These are phyloP conservation scores for Daptonema setosum DNA, from an alignment of 2,888 invertebrate genomes.

Conservation along the genomic window DNA sequence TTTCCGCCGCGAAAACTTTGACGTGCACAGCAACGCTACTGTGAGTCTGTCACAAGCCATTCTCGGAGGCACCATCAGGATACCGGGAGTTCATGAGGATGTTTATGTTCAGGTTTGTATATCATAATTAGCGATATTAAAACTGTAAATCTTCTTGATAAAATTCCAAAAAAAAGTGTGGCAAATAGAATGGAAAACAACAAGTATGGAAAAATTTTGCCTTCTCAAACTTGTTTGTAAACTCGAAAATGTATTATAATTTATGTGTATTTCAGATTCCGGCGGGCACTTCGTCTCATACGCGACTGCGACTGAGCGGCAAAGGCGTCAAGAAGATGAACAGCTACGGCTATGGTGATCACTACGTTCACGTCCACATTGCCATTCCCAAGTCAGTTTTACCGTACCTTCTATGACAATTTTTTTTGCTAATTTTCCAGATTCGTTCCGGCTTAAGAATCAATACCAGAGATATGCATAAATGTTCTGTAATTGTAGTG, in stretches of 20 bases:
- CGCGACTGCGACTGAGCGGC: conserved; percentile 53
- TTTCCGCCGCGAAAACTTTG: conserved; percentile 75
- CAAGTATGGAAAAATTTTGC: neutral
- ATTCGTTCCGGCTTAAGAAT: too few relatives aligned
- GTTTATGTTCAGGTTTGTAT: conserved; percentile 69
- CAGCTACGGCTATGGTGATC: conserved; percentile 75
- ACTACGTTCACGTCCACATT: conserved; percentile 79
- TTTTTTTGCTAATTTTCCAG: too few relatives aligned
- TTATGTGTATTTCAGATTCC: conserved; percentile 41
- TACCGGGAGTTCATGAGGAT: conserved; percentile 86
- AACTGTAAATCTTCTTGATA: too few relatives aligned
- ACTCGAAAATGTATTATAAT: neutral
- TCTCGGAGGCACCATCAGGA: conserved; percentile 66
- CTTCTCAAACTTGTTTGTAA: too few relatives aligned
- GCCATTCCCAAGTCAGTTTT: conserved; percentile 47
- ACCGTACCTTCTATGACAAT: too few relatives aligned
- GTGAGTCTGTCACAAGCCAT: conserved; percentile 65
- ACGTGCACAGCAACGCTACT: conserved; percentile 72
- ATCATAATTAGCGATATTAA: too few relatives aligned
- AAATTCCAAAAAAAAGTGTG: too few relatives aligned
- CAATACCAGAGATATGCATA: too few relatives aligned
- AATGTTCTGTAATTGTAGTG: conserved; percentile 1
- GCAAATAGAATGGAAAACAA: too few relatives aligned
- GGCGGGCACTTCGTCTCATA: conserved; percentile 79
- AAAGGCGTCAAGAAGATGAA: conserved; percentile 83